Evolutionary conservation across 2,113 vertebrate species (phyloP), one percentile per base, ranked within the genome.

Genomic region (Natator depressus): DNA sequence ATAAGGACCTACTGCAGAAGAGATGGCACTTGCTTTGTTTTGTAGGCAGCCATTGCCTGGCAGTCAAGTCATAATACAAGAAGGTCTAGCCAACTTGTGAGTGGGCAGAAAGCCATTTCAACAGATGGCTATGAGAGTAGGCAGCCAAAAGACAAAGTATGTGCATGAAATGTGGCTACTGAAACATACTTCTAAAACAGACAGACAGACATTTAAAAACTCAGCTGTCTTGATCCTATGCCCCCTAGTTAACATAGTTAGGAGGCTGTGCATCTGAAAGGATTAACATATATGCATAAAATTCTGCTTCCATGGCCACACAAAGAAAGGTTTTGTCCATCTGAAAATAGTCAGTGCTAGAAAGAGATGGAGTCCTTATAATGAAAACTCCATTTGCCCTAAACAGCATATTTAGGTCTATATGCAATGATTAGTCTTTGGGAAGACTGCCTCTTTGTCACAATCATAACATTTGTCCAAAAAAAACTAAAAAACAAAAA

Each of bases 61-160:
- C 90, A 89, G 24, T 46, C 85, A 80, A 84, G 84, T 91, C 69
- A 89, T 25, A 62, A 62, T n/a, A 50, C 72, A 8, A 90, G 3
- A 88, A 91, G 88, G 84, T 89, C 93, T 81, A 47, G 55, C 92
- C 90, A 96, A 89, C 20, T 27, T 84, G 13, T 80, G 69, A 86
- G 78, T 76, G 91, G 98, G 97, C 96, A 96, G 38, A 3, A 42
- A 62, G 96, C 98, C 97, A 97, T 69, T 10, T 87, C 89, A 94
- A 93, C 97, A 98, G 97, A 98, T 98, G 97, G 98, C 80, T 72
- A 86, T 49, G 19, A 78, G n/a, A 80, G 92, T 49, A 96, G 65
- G 88, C 96, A 97, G 96, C 97, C 97, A 97, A 97, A 93, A 97
- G 94, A 93, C 7, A 3, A 96, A 96, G 38, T 31, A 11, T 29